Evolutionary conservation across 2,888 invertebrate genomes (phyloP).

Genomic region (Tridacna crocea): DNA sequence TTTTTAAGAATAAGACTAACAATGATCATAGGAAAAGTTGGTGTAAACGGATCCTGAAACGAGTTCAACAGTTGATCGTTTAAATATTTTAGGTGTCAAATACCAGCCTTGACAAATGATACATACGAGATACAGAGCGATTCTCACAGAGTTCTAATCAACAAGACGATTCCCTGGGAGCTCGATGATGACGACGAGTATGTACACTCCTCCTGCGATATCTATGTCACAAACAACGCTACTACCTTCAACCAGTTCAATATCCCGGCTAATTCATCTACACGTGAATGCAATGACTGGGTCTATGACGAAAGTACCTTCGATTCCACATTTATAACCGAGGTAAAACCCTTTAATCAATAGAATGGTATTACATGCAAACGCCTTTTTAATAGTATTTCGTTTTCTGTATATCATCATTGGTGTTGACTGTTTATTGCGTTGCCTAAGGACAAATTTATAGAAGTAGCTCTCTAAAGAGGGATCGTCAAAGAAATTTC

Average conservation of each 20-base stretch:
- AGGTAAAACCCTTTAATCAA: conserved; percentile 41
- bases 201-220: conserved; percentile 40
- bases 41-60: too few relatives aligned
- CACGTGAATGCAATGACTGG: conserved; percentile 54
- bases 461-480: too few relatives aligned
- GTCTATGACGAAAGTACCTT: conserved; percentile 66
- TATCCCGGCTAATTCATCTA: conserved; percentile 35
- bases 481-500: too few relatives aligned
- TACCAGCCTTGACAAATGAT: conserved; percentile 55
- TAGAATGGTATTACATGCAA: neutral
- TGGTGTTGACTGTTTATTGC: too few relatives aligned
- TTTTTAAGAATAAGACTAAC: too few relatives aligned
- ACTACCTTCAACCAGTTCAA: conserved; percentile 28
- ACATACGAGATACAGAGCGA: conserved; percentile 55
- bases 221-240: conserved; percentile 43
- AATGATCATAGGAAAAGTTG: too few relatives aligned
- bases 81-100: conserved; percentile 51
- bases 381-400: too few relatives aligned
- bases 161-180: conserved; percentile 60
- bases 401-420: too few relatives aligned
- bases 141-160: conserved; percentile 48
- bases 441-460: too few relatives aligned
- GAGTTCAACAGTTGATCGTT: too few relatives aligned
- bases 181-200: conserved; percentile 38
- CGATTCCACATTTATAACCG: conserved; percentile 60